Evolutionary conservation across 2,113 vertebrate genomes (phyloP).

Genomic region (Hystrix cristata): DNA sequence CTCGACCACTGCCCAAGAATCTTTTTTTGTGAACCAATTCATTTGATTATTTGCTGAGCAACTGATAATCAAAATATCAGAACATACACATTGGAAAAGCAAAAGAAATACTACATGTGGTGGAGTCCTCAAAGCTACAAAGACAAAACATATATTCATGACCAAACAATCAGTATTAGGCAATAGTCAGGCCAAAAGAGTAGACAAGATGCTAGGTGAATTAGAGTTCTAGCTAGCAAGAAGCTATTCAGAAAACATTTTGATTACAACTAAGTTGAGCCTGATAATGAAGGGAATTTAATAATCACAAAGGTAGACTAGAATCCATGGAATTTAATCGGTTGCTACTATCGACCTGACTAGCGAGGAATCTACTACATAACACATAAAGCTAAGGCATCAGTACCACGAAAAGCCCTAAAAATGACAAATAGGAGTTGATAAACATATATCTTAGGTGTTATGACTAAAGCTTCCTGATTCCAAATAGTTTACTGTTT

Average conservation of each 20-base stretch:
- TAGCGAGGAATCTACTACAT: background rate
- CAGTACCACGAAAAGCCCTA: background rate
- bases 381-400: background rate
- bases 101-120: background rate
- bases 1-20: background rate
- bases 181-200: background rate
- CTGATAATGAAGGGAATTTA: background rate
- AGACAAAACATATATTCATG: background rate
- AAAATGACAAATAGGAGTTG: background rate
- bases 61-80: background rate
- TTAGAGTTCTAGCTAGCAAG: background rate
- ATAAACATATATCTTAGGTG: background rate
- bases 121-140: background rate
- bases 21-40: background rate
- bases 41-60: background rate
- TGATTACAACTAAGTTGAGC: background rate
- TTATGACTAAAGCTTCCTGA: background rate
- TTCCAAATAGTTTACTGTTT: constrained; percentile 15
- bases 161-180: background rate
- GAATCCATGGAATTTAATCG: background rate
- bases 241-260: background rate
- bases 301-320: background rate
- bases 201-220: background rate
- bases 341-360: background rate
- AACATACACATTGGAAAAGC: background rate